Percentiles rank a stretch among this genome's conserved stretches.
Conservation (phyloP, 2,113 vertebrate species). For the Mustelus asterias region DNA sequence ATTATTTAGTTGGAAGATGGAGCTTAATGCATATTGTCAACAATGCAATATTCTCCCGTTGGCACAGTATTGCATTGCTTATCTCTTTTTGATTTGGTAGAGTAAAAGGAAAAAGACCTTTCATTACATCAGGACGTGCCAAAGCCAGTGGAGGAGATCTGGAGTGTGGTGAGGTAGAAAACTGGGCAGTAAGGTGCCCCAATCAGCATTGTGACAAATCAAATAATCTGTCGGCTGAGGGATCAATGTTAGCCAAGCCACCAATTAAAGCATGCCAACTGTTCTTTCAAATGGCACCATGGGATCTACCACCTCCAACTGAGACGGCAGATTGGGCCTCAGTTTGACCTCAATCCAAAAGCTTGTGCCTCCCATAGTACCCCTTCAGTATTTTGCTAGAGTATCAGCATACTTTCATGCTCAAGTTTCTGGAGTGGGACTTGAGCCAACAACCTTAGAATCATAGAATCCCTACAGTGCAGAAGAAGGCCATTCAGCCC, state of each 20-base stretch:
- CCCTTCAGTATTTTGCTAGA: neutral
- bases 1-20: neutral
- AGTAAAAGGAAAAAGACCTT: neutral
- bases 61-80: neutral
- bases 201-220: neutral
- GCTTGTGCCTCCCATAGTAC: neutral
- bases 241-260: neutral
- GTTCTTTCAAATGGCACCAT: neutral
- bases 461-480: no score
- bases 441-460: no score
- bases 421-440: neutral
- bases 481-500: no score
- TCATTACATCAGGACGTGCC: neutral
- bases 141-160: neutral
- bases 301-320: neutral
- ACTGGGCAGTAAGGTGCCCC: neutral
- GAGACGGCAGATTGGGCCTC: neutral
- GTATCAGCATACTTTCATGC: neutral
- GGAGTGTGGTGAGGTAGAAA: neutral
- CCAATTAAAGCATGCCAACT: neutral
- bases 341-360: neutral
- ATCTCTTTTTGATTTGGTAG: neutral
- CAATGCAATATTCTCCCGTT: neutral
- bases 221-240: neutral
- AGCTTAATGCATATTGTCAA: neutral